Evolutionary conservation across 1,140 invertebrate genomes (phyloP), one percentile per base, ranked within the genome.

Genomic region (Trypoxylus dichotomus): DNA sequence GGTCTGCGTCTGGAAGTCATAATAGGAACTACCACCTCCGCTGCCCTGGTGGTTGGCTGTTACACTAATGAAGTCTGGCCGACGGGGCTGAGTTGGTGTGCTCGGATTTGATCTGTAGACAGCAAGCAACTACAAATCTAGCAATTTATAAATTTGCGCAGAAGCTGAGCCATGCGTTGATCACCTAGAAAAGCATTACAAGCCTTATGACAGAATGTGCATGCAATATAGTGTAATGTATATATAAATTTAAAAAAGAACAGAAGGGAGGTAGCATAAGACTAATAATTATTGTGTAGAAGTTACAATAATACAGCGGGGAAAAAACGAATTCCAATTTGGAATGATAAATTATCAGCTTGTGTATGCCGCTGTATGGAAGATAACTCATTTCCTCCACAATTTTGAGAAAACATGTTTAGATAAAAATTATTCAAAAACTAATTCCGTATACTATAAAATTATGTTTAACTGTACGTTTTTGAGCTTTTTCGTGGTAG

Each of bases 31-130:
- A 29, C 41, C 74, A 73, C 29, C 29, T 19, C 41, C 74, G 25
- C 83, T 86, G 37, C 85, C 84, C 24, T 83, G 81, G n/a, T 83
- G 81, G 43, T 82, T 82, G 42, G 87, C 89, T 27, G 88, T 87
- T 74, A 94, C 93, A 77, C 93, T 92, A 83, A 95, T 95, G 87
- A 95, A 96, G 85, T 95, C 94, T 8, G 94, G 94, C 77, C 94
- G 90, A 83, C 94, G 90, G 71, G 93, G 91, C 89, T 95, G 94
- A 79, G 94, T 96, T 80, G 95, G 95, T 79, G 94, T 96, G 83
- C 94, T 94, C 76, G 94, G 95, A 87, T 96, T 96, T 74, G 94
- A 96, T 90, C 94, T 95, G 90, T 84, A 86, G 80, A 84, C 79
- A 83, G 82, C 83, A 84, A 84, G 81, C 80, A 79, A 80, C 82